Evolutionary conservation across 1,140 invertebrate genomes (phyloP).

Genomic region (Coenobita brevimanus): DNA sequence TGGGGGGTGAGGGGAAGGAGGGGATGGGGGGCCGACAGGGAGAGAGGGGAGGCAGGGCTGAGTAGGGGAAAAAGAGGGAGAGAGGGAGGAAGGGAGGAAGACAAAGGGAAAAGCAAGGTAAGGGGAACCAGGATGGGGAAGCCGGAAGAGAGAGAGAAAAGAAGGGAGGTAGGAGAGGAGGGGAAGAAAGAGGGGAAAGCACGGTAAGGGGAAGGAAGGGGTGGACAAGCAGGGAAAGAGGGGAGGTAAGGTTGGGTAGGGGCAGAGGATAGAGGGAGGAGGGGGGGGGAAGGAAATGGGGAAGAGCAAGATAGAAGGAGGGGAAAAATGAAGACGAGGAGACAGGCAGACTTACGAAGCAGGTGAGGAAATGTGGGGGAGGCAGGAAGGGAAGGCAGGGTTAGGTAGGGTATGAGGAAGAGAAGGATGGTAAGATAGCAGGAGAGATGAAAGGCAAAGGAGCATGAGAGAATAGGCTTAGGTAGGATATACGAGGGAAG

Average conservation of each 20-base stretch:
- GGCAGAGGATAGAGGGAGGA: not conserved
- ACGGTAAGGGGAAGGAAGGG: not conserved
- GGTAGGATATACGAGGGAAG: not conserved
- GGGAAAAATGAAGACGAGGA: not conserved
- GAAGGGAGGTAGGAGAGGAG: not conserved
- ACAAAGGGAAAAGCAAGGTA: not conserved
- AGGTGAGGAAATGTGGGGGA: not conserved
- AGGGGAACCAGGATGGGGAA: not conserved
- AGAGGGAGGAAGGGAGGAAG: not conserved
- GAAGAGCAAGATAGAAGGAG: not conserved
- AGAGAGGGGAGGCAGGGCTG: not conserved
- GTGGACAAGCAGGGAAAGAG: conserved; percentile 4
- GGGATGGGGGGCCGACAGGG: not conserved
- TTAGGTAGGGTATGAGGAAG: not conserved
- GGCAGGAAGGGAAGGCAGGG: not conserved
- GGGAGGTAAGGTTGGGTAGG: not conserved
- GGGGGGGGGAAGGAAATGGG: not conserved
- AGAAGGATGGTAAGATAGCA: not conserved
- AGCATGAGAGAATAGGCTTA: not conserved
- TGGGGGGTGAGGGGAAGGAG: not conserved
- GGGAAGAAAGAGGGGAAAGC: not conserved
- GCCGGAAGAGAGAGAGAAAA: not conserved
- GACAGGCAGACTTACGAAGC: not conserved
- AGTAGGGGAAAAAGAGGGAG: not conserved
- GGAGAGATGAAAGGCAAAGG: not conserved